A percentile compares a stretch with the other conserved stretches of the same genome.
Evolutionary conservation across 2,113 vertebrate genomes (phyloP).

Genomic region (Prionailurus bengalensis): DNA sequence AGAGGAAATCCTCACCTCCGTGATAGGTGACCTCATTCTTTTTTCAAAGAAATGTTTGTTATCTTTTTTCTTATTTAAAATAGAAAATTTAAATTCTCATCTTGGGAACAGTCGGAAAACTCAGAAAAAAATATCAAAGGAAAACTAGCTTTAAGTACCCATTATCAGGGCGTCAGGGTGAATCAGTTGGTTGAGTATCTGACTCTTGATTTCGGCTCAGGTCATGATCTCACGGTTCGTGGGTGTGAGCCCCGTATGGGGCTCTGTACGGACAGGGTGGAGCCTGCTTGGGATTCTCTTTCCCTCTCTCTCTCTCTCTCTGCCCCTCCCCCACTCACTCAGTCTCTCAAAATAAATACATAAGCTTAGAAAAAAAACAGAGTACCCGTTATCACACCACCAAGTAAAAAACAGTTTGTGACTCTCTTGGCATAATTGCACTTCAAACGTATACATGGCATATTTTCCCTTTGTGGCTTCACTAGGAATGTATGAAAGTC

Average conservation of each 20-base stretch:
- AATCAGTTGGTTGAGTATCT: too few species aligned
- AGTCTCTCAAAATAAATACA: too few species aligned
- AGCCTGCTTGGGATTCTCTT: too few species aligned
- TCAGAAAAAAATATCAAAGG: not conserved
- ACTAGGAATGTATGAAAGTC: not conserved
- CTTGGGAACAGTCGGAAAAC: not conserved
- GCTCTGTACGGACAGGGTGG: too few species aligned
- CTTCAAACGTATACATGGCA: not conserved
- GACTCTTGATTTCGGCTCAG: too few species aligned
- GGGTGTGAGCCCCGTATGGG: too few species aligned
- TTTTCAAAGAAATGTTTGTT: constrained; percentile 26
- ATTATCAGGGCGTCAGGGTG: too few species aligned
- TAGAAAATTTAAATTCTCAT: not conserved
- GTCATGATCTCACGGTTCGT: too few species aligned
- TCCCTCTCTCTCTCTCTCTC: too few species aligned
- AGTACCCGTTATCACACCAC: not conserved
- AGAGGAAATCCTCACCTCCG: not conserved
- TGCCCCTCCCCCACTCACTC: too few species aligned
- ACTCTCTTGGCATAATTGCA: constrained; percentile 8
- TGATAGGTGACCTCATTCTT: not conserved
- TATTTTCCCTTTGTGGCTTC: constrained; percentile 50
- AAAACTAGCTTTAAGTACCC: not conserved
- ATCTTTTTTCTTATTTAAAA: constrained; percentile 36
- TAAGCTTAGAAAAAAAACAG: not conserved
- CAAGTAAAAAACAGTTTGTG: not conserved